Conservation (phyloP, 2,888 invertebrate genomes). For the Ametastegia equiseti region DNA sequence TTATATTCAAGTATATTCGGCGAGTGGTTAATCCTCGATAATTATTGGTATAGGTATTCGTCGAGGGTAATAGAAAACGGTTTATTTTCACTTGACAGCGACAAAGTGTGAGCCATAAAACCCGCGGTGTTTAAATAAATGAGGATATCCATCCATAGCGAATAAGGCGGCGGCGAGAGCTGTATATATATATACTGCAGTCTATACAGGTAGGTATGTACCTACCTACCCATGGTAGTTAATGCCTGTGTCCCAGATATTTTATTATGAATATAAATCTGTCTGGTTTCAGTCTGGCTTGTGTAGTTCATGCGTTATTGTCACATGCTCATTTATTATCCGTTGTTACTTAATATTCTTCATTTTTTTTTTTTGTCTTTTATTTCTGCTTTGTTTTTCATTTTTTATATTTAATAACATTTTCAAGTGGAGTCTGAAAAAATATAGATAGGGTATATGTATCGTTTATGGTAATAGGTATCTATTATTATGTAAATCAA, state of each 20-base stretch:
- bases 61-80: not conserved
- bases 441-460: too few species aligned
- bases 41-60: not conserved
- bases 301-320: not conserved
- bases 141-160: conserved; percentile 1
- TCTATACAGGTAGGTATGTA: too few species aligned
- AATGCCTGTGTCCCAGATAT: conserved; percentile 19
- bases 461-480: too few species aligned
- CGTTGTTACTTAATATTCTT: not conserved
- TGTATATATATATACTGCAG: too few species aligned
- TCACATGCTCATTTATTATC: not conserved
- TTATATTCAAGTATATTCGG: too few species aligned
- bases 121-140: not conserved
- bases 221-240: too few species aligned
- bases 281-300: conserved; percentile 20
- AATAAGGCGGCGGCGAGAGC: not conserved
- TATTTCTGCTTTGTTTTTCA: not conserved
- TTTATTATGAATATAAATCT: conserved; percentile 37
- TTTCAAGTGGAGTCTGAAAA: too few species aligned
- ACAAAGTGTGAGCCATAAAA: not conserved
- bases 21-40: not conserved
- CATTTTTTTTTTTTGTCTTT: not conserved
- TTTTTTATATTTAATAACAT: too few species aligned
- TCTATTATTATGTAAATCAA: too few species aligned
- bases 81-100: not conserved